phyloP scores from a whole-genome alignment of 2,797 vertebrate genomes.

The Sebastes hubbsi region DNA sequence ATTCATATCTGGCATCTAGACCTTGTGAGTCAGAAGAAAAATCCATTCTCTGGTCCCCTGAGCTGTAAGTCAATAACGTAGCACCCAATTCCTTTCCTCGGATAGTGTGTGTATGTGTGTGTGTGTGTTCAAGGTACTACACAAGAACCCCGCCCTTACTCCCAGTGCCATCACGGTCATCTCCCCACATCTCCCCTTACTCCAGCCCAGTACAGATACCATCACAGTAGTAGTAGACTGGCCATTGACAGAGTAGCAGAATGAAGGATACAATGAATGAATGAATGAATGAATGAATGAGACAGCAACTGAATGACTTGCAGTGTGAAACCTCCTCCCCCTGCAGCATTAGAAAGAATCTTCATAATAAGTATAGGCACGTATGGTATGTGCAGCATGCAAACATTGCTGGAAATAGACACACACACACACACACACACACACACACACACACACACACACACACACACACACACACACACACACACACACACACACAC shows the following conservation, averaged over 20 bases:
- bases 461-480: neutral
- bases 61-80: slow-evolving; percentile 40
- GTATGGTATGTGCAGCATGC: neutral
- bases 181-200: slow-evolving; percentile 21
- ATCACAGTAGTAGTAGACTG: slow-evolving; percentile 33
- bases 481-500: no score
- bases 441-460: neutral
- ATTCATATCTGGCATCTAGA: slow-evolving; percentile 40
- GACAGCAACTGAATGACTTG: slow-evolving; percentile 6
- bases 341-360: neutral
- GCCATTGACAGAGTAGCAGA: slow-evolving; percentile 27
- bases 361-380: slow-evolving; percentile 2
- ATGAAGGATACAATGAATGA: slow-evolving; percentile 25
- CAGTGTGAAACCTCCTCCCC: neutral
- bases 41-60: slow-evolving; percentile 24
- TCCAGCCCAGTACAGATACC: slow-evolving; percentile 47
- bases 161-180: slow-evolving; percentile 36
- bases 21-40: slow-evolving; percentile 33
- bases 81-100: slow-evolving; percentile 1
- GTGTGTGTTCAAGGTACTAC: neutral
- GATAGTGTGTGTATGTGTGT: slow-evolving; percentile 15
- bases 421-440: neutral
- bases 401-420: neutral
- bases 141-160: slow-evolving; percentile 31
- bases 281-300: slow-evolving; percentile 35